Evolutionary conservation across 2,113 vertebrate species (phyloP), one percentile per base, ranked within the genome.

Genomic region (Stigmatopora argus): DNA sequence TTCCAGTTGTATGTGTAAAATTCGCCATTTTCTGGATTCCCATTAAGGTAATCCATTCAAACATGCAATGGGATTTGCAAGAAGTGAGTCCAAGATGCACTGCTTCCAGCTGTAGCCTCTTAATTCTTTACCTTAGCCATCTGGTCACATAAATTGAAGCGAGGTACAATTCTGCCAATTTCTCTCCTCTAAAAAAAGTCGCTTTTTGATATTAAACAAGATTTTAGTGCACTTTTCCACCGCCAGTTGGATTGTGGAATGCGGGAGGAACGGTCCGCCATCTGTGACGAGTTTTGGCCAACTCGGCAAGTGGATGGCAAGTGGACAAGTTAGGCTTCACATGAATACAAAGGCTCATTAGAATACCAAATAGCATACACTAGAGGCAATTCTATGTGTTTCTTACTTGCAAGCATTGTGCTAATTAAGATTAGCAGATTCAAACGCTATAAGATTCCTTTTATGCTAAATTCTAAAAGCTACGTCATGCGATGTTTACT

Each of bases 281-380:
- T 61, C 59, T 61, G 59, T 14, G 59, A 61, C 38, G 13, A n/a
- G 13, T 45, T 61, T 12, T 12, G 41, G 59, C 59, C 59, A 61
- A 61, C 12, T 61, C 13, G 18, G 8, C 26, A 34, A 59, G 34
- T 41, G 35, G 26, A 60, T 15, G 38, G 41, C n/a, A 12, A 61
- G 38, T 38, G 19, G 38, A 15, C 18, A 19, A 59, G 34, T 11
- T 11, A 18, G 23, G 23, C 23, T 44, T 45, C 3, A 18, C 26
- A 7, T 17, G 14, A 45, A 61, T 45, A 14, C 41, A 61, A 45
- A 14, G 44, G 45, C 41, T 61, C 38, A 61, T 61, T 45, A 45
- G 41, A 23, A 12, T 7, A 23, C 19, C n/a, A 23, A 61, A 61
- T 7, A 31, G 13, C 7, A 61, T 6, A 15, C n/a, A 14, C 53